phyloP scores from a whole-genome alignment of 2,797 vertebrate genomes.

The Rhinella marina region DNA sequence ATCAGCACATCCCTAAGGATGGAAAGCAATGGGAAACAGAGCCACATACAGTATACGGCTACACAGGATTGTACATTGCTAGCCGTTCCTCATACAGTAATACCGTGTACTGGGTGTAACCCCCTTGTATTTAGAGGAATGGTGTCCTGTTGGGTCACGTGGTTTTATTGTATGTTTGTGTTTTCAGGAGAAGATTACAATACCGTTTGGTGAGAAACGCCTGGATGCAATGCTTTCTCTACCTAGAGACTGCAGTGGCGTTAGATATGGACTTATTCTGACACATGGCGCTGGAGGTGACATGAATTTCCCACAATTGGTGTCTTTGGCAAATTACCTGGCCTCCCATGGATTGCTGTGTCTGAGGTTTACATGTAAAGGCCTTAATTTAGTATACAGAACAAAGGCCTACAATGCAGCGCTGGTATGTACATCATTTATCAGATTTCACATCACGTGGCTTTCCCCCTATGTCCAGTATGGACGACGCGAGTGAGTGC shows the following conservation, averaged over 20 bases:
- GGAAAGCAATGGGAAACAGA: too few species aligned
- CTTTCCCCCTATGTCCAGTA: too few species aligned
- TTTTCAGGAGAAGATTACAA: slow-evolving; percentile 80
- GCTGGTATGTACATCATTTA: slow-evolving; percentile 77
- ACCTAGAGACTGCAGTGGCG: slow-evolving; percentile 68
- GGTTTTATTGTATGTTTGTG: not conserved
- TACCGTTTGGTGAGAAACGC: slow-evolving; percentile 83
- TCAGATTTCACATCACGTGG: not conserved
- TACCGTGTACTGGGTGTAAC: not conserved
- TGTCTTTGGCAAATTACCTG: slow-evolving; percentile 78
- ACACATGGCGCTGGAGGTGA: slow-evolving; percentile 93
- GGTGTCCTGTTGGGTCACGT: not conserved
- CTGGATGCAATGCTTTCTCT: slow-evolving; percentile 81
- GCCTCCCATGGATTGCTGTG: slow-evolving; percentile 80
- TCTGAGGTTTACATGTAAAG: slow-evolving; percentile 92
- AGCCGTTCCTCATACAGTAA: not conserved
- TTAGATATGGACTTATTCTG: slow-evolving; percentile 79
- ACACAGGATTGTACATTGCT: not conserved
- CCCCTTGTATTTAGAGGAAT: not conserved
- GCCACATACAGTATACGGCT: too few species aligned
- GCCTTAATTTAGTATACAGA: slow-evolving; percentile 84
- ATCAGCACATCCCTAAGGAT: too few species aligned
- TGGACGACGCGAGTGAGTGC: too few species aligned
- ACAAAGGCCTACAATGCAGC: slow-evolving; percentile 84
- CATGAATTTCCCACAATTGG: slow-evolving; percentile 86